Evolutionary conservation across 2,113 vertebrate species (phyloP).

Genomic region (Egretta garzetta): DNA sequence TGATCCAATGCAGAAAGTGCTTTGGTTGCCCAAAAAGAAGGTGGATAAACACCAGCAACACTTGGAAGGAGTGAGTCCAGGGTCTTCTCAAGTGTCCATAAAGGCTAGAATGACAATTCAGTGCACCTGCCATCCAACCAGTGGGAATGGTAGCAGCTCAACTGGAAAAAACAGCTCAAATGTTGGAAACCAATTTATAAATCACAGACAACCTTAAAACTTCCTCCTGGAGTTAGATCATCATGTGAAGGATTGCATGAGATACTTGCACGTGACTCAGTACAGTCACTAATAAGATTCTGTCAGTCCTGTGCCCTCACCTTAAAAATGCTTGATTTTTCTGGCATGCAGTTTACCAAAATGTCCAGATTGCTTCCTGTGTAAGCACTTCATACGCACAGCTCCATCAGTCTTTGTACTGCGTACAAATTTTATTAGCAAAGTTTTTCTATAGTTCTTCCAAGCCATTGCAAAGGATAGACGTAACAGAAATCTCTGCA

Average conservation of each 20-base stretch:
- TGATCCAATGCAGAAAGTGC: background rate
- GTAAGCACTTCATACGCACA: background rate
- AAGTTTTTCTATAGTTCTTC: background rate
- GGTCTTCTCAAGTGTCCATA: background rate
- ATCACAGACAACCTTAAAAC: background rate
- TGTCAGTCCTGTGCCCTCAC: background rate
- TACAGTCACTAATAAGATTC: background rate
- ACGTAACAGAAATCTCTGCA: background rate
- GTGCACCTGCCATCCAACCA: rapidly evolving
- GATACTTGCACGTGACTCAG: background rate
- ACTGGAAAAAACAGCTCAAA: background rate
- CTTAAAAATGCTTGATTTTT: background rate
- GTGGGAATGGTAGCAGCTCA: background rate
- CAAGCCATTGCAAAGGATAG: background rate
- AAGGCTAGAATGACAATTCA: background rate
- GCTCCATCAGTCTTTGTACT: background rate
- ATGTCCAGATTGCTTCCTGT: background rate
- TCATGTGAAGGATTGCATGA: background rate
- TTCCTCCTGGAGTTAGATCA: background rate
- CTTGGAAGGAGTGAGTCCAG: background rate
- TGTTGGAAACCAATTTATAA: background rate
- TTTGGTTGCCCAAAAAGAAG: background rate
- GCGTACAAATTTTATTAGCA: background rate
- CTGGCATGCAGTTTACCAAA: background rate
- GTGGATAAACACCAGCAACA: background rate